Conservation (phyloP, 2,113 vertebrate species). For the Cariama cristata region DNA sequence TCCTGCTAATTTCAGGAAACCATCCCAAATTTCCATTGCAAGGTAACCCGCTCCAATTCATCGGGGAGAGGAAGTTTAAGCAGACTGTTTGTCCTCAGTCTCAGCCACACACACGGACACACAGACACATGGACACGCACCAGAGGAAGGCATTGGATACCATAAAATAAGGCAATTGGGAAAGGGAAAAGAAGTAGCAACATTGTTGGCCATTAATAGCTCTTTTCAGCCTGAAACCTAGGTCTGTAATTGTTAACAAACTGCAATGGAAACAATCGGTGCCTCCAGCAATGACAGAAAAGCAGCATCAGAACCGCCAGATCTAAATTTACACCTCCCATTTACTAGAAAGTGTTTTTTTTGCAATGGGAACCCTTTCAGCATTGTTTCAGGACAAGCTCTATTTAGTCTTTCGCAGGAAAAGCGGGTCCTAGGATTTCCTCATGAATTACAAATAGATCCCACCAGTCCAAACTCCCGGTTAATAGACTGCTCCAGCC, state of each 20-base stretch:
- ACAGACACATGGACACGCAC: neutral
- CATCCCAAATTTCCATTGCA: conserved; percentile 45
- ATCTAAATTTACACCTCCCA: conserved; percentile 42
- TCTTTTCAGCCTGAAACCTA: neutral
- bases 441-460: conserved; percentile 21
- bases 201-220: neutral
- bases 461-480: neutral
- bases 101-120: neutral
- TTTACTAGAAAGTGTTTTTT: conserved; percentile 3
- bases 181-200: neutral
- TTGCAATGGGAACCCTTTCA: conserved; percentile 27
- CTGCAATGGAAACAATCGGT: neutral
- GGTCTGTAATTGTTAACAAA: neutral
- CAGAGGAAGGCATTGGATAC: conserved; percentile 10
- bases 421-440: conserved; percentile 57
- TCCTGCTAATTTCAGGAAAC: conserved; percentile 71
- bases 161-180: neutral
- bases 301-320: neutral
- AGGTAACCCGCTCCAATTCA: neutral
- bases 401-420: conserved; percentile 33
- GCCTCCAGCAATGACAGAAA: neutral
- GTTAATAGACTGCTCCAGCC: neutral
- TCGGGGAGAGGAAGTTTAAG: conserved; percentile 61
- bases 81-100: conserved; percentile 39
- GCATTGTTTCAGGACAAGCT: conserved; percentile 43